These are phyloP conservation scores for Carpatolechia fugitivella DNA, from an alignment of 2,888 invertebrate species.

Conservation along the genomic window DNA sequence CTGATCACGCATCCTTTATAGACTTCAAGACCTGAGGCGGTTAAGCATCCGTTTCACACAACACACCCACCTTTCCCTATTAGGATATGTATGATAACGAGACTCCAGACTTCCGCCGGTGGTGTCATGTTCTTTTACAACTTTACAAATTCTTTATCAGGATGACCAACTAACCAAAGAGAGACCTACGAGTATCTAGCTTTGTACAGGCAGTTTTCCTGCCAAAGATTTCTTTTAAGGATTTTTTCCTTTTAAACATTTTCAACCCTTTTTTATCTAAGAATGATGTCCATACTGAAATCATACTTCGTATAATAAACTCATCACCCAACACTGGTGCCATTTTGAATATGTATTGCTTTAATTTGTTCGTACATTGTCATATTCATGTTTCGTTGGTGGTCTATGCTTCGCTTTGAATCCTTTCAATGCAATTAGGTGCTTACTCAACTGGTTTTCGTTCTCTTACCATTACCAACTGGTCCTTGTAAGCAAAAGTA, in stretches of 20 bases:
- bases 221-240: no score
- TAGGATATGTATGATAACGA: slow-evolving; percentile 60
- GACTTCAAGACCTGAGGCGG: slow-evolving; percentile 29
- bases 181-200: background rate
- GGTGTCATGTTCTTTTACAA: slow-evolving; percentile 30
- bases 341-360: no score
- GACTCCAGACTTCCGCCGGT: slow-evolving; percentile 66
- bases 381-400: background rate
- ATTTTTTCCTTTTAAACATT: no score
- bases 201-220: no score
- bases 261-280: no score
- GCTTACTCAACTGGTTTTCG: background rate
- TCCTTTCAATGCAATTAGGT: background rate
- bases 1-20: slow-evolving; percentile 36
- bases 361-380: background rate
- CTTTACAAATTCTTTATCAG: slow-evolving; percentile 11
- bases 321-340: no score
- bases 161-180: background rate
- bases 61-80: slow-evolving; percentile 57
- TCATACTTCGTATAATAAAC: no score
- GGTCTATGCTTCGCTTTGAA: background rate
- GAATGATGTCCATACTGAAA: no score
- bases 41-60: slow-evolving; percentile 47
- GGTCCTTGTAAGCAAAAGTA: slow-evolving; percentile 22
- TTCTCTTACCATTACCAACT: background rate